These are phyloP conservation scores for Galleria mellonella DNA, from an alignment of 1,140 invertebrate genomes.

Conservation along the genomic window DNA sequence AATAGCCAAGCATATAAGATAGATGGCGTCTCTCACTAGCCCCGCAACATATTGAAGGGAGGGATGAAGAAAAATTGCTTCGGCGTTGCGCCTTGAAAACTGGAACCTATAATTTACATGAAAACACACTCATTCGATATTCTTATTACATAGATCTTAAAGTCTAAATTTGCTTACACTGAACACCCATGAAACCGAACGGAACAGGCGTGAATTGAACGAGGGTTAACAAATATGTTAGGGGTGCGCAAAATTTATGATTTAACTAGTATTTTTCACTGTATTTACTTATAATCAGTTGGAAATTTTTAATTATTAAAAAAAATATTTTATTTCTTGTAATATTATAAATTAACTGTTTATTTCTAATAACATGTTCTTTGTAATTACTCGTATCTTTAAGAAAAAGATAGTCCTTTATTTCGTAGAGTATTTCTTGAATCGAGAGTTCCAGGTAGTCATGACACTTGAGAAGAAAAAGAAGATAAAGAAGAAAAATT, in stretches of 20 bases:
- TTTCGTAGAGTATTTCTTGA: background rate
- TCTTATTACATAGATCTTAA: conserved; percentile 14
- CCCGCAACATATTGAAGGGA: conserved; percentile 52
- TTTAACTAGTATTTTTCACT: conserved; percentile 9
- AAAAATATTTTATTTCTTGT: background rate
- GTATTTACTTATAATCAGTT: background rate
- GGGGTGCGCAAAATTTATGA: conserved; percentile 31
- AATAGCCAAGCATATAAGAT: conserved; percentile 44
- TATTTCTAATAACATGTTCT: background rate
- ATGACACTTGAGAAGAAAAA: too few species aligned
- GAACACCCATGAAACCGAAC: conserved; percentile 1
- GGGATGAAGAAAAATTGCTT: conserved; percentile 54
- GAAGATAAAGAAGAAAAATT: too few species aligned
- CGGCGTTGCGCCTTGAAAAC: conserved; percentile 35
- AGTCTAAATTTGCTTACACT: conserved; percentile 11
- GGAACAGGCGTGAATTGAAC: conserved; percentile 21
- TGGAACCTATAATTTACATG: conserved; percentile 41
- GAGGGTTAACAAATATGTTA: conserved; percentile 50
- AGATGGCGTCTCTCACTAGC: conserved; percentile 36
- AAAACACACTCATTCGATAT: conserved; percentile 9
- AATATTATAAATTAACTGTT: background rate
- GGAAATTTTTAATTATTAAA: background rate
- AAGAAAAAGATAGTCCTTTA: background rate
- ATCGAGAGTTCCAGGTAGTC: too few species aligned
- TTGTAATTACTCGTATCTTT: background rate